Percentiles rank a stretch among this genome's conserved stretches.
These are phyloP conservation scores for Machaerirhynchus nigripectus DNA, from an alignment of 2,113 vertebrate genomes.

Conservation along the genomic window DNA sequence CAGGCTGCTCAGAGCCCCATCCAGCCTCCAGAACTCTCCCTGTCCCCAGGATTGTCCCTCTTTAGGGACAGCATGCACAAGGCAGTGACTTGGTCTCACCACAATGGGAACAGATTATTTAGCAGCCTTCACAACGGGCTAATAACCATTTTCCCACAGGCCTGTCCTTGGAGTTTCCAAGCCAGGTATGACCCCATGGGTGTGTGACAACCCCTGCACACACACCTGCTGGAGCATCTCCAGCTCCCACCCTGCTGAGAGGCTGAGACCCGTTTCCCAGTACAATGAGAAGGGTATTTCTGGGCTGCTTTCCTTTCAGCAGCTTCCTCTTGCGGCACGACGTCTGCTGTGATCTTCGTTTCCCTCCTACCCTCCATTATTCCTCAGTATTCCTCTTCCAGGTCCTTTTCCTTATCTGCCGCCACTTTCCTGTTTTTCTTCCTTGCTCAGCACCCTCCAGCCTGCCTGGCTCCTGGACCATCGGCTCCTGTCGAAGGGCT, in stretches of 20 bases:
- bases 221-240: neutral
- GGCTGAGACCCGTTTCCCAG: neutral
- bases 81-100: neutral
- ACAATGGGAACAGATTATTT: neutral
- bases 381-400: neutral
- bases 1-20: neutral
- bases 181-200: rapidly evolving
- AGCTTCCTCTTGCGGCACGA: neutral
- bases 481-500: neutral
- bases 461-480: neutral
- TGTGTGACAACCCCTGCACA: neutral
- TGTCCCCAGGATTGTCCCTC: neutral
- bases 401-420: constrained; percentile 59
- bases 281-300: neutral
- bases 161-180: neutral
- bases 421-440: constrained; percentile 70
- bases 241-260: neutral
- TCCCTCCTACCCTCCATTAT: constrained; percentile 10
- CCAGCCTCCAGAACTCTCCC: neutral
- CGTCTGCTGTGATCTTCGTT: neutral
- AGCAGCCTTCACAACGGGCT: neutral
- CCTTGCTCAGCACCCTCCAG: neutral
- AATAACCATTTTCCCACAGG: neutral
- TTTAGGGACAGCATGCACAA: neutral
- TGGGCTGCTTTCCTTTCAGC: neutral